Percentiles rank a stretch among this genome's conserved stretches.
Evolutionary conservation across 2,113 vertebrate genomes (phyloP).

Genomic region (Gopherus flavomarginatus): DNA sequence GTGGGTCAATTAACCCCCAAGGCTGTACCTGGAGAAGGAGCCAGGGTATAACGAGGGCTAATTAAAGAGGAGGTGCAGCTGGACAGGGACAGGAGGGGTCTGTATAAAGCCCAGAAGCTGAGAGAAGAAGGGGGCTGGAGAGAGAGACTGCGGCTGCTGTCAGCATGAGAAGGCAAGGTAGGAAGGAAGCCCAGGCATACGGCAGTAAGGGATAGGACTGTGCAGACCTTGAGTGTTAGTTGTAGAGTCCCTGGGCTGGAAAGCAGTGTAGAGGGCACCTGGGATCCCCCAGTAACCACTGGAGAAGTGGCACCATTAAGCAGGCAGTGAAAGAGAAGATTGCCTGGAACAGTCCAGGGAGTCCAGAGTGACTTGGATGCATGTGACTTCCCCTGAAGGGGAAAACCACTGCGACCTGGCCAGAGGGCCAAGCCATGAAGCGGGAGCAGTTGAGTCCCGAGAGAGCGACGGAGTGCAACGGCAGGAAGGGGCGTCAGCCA

Average conservation of each 20-base stretch:
- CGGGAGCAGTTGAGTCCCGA: too few relatives aligned
- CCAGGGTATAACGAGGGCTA: background rate
- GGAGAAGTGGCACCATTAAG: background rate
- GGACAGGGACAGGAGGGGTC: background rate
- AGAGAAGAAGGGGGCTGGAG: background rate
- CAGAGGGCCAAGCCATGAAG: too few relatives aligned
- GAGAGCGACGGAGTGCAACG: too few relatives aligned
- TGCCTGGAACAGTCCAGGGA: too few relatives aligned
- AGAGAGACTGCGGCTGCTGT: background rate
- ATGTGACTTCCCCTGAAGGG: background rate
- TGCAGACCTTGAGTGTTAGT: too few relatives aligned
- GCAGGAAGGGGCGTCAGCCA: too few relatives aligned
- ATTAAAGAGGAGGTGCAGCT: background rate
- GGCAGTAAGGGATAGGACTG: too few relatives aligned
- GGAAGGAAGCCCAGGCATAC: too few relatives aligned
- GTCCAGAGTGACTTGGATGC: background rate
- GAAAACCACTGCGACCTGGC: too few relatives aligned
- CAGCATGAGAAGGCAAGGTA: background rate
- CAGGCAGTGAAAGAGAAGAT: too few relatives aligned
- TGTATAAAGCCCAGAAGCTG: background rate
- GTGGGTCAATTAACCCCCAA: background rate
- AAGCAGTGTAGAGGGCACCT: background rate
- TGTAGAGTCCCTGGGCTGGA: too few relatives aligned
- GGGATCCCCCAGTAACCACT: too few relatives aligned
- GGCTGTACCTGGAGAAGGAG: background rate